Percentiles rank a stretch among this genome's conserved stretches.
Conservation (phyloP, 2,113 vertebrate species). For the Chaetops frenatus region DNA sequence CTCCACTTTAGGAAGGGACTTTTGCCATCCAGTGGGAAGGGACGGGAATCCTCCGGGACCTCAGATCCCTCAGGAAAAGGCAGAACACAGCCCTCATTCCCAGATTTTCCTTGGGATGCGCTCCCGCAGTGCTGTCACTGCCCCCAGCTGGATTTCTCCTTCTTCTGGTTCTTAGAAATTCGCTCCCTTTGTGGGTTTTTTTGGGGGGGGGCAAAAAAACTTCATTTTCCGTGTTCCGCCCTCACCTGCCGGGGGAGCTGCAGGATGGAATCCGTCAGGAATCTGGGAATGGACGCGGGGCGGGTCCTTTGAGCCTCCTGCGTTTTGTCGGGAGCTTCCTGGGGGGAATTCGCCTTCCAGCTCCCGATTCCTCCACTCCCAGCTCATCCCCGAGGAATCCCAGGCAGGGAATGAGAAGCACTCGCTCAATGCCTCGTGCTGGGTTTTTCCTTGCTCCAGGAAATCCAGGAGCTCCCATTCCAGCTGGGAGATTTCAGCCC, state of each 20-base stretch:
- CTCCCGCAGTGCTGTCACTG: fast-evolving
- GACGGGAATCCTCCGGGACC: not conserved
- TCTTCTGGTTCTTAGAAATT: not conserved
- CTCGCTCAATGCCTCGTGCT: not conserved
- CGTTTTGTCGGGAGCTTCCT: fast-evolving
- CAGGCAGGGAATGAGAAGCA: not conserved
- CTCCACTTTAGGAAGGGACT: not conserved
- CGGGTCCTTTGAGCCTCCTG: not conserved
- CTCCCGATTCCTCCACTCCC: not conserved
- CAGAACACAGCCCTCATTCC: not conserved
- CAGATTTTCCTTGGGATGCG: fast-evolving
- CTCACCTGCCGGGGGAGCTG: not conserved
- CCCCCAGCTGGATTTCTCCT: not conserved
- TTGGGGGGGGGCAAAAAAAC: not conserved
- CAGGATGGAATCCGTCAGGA: not conserved
- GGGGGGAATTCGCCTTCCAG: not conserved
- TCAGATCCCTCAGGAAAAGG: not conserved
- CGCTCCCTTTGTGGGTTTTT: fast-evolving
- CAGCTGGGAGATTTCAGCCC: not conserved
- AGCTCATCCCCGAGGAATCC: not conserved
- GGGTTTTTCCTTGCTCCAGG: not conserved
- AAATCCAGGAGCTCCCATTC: not conserved
- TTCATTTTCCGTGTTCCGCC: fast-evolving
- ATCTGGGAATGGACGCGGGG: not conserved
- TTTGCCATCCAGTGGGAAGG: conserved; percentile 17